phyloP scores from a whole-genome alignment of 64 coral and sea anemone species.

The Exaiptasia diaphana region DNA sequence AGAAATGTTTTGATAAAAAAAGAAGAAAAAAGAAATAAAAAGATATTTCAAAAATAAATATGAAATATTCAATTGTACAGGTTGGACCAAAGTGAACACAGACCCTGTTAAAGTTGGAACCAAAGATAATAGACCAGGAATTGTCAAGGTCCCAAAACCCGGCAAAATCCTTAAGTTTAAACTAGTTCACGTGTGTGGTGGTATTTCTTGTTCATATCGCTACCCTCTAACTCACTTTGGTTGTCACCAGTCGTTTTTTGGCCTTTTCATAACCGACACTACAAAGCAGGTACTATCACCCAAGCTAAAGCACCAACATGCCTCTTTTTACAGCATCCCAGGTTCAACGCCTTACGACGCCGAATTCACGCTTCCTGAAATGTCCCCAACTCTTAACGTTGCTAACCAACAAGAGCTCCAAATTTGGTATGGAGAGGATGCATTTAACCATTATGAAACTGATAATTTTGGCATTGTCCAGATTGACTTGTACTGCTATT shows the following conservation, averaged over 20 bases:
- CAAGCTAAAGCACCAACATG: not conserved
- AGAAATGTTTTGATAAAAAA: no score
- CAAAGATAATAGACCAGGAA: not conserved
- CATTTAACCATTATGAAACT: not conserved
- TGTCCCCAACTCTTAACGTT: not conserved
- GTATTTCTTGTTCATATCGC: not conserved
- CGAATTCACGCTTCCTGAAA: not conserved
- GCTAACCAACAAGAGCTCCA: not conserved
- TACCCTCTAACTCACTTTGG: not conserved
- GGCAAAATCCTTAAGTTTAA: not conserved
- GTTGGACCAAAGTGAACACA: not conserved
- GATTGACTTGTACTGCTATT: not conserved
- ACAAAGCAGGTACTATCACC: not conserved
- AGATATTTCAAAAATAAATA: not conserved
- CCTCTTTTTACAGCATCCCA: not conserved
- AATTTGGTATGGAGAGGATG: not conserved
- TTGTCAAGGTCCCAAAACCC: not conserved
- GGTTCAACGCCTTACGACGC: not conserved
- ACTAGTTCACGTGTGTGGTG: not conserved
- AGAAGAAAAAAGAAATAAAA: no score
- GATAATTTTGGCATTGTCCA: not conserved
- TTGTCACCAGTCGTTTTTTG: not conserved
- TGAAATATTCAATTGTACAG: not conserved
- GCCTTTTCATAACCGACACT: not conserved
- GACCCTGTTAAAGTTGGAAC: not conserved